Conservation (phyloP, 2,797 vertebrate genomes). For the Podargus strigoides region DNA sequence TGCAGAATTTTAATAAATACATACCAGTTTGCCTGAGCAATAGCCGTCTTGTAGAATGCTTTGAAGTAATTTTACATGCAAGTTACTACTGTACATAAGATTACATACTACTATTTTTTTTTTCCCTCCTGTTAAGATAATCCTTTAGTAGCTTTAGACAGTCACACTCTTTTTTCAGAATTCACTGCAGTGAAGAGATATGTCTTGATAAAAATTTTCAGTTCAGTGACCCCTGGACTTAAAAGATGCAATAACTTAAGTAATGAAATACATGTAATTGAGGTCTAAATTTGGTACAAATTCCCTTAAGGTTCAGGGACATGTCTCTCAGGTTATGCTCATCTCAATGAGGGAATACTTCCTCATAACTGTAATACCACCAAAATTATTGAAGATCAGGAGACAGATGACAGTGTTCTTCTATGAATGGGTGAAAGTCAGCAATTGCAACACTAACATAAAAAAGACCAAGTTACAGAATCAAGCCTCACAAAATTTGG, state of each 20-base stretch:
- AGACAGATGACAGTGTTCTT: neutral
- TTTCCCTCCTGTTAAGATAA: neutral
- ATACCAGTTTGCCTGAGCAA: neutral
- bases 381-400: neutral
- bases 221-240: neutral
- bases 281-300: neutral
- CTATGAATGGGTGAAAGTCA: neutral
- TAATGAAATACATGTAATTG: neutral
- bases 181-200: neutral
- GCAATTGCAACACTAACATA: neutral
- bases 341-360: neutral
- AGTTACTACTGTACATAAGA: neutral
- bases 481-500: neutral
- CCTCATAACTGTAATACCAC: neutral
- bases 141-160: neutral
- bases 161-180: neutral
- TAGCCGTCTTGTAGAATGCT: neutral
- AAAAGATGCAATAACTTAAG: neutral
- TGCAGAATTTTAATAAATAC: neutral
- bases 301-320: neutral
- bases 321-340: neutral
- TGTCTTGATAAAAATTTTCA: neutral
- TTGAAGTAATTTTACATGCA: neutral
- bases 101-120: neutral
- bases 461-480: neutral